These are phyloP conservation scores for Nothocercus nigrocapillus DNA, from an alignment of 2,113 vertebrate genomes.

Conservation along the genomic window DNA sequence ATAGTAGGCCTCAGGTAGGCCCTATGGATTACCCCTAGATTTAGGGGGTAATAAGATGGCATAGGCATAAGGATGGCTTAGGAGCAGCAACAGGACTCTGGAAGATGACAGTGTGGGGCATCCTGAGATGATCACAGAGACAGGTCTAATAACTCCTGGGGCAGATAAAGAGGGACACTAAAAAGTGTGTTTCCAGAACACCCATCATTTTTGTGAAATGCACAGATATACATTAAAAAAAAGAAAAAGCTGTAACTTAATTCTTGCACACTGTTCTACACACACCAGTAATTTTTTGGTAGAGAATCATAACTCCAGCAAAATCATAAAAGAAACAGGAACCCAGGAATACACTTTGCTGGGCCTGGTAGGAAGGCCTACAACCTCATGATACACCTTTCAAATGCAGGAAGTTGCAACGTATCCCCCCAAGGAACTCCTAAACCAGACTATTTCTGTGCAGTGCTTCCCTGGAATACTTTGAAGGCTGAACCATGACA, in stretches of 20 bases:
- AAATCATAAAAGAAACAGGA: not conserved
- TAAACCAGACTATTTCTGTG: not conserved
- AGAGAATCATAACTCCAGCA: not conserved
- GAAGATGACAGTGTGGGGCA: not conserved
- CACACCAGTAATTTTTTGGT: too few species aligned
- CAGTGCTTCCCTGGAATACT: not conserved
- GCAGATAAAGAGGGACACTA: not conserved
- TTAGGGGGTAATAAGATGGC: not conserved
- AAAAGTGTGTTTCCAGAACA: not conserved
- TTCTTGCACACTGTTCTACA: too few species aligned
- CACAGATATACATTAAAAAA: not conserved
- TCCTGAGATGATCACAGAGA: not conserved
- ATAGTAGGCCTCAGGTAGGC: not conserved
- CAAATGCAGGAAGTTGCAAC: not conserved
- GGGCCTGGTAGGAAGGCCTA: not conserved
- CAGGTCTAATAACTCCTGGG: not conserved
- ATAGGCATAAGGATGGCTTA: not conserved
- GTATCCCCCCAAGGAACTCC: not conserved
- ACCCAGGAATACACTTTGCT: not conserved
- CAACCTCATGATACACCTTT: not conserved
- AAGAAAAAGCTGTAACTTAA: too few species aligned
- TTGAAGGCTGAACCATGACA: not conserved
- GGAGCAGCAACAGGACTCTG: not conserved
- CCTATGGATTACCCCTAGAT: not conserved
- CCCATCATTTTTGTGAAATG: not conserved